phyloP scores from a whole-genome alignment of 2,113 vertebrate genomes.

The Elanoides forficatus region DNA sequence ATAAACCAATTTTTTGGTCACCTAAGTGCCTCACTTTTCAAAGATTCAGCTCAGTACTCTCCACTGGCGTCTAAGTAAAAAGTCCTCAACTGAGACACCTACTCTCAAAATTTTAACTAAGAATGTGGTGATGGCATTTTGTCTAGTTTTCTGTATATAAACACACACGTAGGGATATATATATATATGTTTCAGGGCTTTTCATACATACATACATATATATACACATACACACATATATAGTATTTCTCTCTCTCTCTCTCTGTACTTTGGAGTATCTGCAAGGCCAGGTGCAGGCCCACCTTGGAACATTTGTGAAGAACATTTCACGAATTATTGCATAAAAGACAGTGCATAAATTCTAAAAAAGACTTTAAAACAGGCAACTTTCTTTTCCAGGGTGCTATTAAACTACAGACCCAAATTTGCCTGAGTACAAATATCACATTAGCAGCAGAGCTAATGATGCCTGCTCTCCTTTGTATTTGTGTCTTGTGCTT shows the following conservation, averaged over 20 bases:
- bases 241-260: fast-evolving
- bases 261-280: neutral
- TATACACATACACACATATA: fast-evolving
- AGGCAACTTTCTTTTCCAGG: constrained; percentile 1
- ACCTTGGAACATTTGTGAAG: neutral
- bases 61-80: neutral
- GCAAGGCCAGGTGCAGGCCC: neutral
- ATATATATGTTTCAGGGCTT: neutral
- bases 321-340: neutral
- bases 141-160: neutral
- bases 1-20: neutral
- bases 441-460: neutral
- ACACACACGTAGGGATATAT: neutral
- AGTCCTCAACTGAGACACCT: neutral
- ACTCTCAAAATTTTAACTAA: neutral
- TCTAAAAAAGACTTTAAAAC: neutral
- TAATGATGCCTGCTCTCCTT: neutral
- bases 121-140: neutral
- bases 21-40: neutral
- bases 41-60: neutral
- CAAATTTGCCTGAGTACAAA: neutral
- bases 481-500: neutral
- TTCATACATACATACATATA: neutral
- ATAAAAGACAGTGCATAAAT: neutral
- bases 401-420: neutral